Percentiles rank a stretch among this genome's conserved stretches.
These are phyloP conservation scores for Volucella bombylans DNA, from an alignment of 2,888 invertebrate genomes.

Conservation along the genomic window DNA sequence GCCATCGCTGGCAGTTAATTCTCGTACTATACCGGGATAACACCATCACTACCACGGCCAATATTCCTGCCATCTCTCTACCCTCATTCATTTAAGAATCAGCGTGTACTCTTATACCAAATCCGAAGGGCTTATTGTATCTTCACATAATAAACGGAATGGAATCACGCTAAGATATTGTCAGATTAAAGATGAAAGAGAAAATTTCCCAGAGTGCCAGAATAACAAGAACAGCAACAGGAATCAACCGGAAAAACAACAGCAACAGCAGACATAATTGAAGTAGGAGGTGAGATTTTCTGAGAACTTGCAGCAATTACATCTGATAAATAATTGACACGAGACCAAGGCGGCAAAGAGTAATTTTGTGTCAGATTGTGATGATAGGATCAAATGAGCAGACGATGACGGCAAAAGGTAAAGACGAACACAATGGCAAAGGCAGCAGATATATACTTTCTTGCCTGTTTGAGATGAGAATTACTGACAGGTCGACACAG, in stretches of 20 bases:
- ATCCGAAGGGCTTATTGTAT: constrained; percentile 64
- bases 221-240: neutral
- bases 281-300: constrained; percentile 55
- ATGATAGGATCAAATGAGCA: constrained; percentile 31
- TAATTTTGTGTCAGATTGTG: constrained; percentile 66
- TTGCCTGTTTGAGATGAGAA: constrained; percentile 44
- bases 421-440: neutral
- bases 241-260: neutral
- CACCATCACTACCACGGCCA: constrained; percentile 7
- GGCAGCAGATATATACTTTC: constrained; percentile 7
- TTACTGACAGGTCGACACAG: constrained; percentile 47
- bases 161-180: constrained; percentile 68
- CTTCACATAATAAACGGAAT: constrained; percentile 60
- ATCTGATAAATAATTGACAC: constrained; percentile 70
- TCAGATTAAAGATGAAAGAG: constrained; percentile 71
- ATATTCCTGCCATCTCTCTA: neutral
- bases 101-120: constrained; percentile 3
- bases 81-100: constrained; percentile 18
- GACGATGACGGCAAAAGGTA: neutral
- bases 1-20: constrained; percentile 34
- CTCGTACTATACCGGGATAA: neutral
- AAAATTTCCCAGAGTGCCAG: constrained; percentile 41
- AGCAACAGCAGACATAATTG: constrained; percentile 48
- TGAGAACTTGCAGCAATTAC: constrained; percentile 46
- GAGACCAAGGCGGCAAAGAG: constrained; percentile 22